Conservation (phyloP, 2,113 vertebrate genomes). For the Apus apus region DNA sequence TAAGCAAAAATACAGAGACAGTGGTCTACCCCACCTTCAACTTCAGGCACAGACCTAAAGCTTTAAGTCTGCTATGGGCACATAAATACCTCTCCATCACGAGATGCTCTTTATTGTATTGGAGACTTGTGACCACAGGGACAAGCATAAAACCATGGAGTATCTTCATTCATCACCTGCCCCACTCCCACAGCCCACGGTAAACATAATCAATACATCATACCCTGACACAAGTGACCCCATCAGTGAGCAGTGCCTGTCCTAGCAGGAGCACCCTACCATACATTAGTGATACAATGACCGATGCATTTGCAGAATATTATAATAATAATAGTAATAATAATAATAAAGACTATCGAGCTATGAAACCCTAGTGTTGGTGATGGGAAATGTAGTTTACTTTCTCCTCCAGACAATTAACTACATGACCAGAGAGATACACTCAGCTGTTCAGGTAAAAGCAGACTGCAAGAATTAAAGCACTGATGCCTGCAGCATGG, state of each 20-base stretch:
- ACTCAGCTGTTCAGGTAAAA: constrained; percentile 8
- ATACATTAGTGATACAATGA: constrained; percentile 15
- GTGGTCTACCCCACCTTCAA: background rate
- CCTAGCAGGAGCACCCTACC: constrained; percentile 29
- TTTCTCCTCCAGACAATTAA: background rate
- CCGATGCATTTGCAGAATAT: background rate
- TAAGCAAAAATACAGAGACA: constrained; percentile 13
- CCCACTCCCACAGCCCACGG: constrained; percentile 74
- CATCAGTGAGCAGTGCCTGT: constrained; percentile 57
- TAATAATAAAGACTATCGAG: background rate
- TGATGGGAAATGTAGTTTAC: background rate
- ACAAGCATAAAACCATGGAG: constrained; percentile 72
- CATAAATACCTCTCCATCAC: constrained; percentile 32
- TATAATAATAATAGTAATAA: background rate
- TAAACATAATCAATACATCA: constrained; percentile 90
- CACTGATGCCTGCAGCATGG: background rate
- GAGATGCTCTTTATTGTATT: constrained; percentile 19
- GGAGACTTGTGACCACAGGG: constrained; percentile 74
- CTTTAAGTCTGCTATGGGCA: constrained; percentile 9
- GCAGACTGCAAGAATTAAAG: background rate
- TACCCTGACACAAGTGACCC: constrained; percentile 68
- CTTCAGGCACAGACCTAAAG: constrained; percentile 20
- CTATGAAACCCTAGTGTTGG: background rate
- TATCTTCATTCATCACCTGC: constrained; percentile 84
- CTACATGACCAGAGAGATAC: background rate